Conservation (phyloP, 30 jellyfish, hydroid and myxozoan species). For the Hydractinia echinata region DNA sequence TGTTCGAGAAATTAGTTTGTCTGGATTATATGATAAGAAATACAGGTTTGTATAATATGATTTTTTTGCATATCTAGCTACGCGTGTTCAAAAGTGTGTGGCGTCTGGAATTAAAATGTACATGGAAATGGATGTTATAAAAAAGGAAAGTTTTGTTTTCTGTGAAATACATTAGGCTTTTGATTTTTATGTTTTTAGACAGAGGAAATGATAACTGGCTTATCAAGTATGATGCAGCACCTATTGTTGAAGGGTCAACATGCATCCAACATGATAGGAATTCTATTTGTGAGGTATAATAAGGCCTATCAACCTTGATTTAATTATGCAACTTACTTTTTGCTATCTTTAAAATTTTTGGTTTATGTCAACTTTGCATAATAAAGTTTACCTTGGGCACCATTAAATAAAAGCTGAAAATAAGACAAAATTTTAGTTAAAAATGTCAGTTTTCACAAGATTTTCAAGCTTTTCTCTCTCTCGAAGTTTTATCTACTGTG, state of each 20-base stretch:
- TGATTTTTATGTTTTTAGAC: conserved; percentile 34
- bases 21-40: conserved; percentile 89
- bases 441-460: background rate
- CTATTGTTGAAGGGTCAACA: conserved; percentile 74
- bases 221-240: conserved; percentile 71
- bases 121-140: background rate
- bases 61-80: background rate
- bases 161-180: background rate
- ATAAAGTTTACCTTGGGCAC: no score
- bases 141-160: background rate
- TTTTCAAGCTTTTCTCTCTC: background rate
- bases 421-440: no score
- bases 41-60: conserved; percentile 57
- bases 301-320: no score
- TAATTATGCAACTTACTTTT: no score
- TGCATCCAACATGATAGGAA: conserved; percentile 67
- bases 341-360: no score
- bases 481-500: background rate
- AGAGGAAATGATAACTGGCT: conserved; percentile 98
- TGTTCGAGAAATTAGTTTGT: conserved; percentile 76
- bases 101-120: background rate
- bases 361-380: no score
- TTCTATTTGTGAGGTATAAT: conserved; percentile 73
- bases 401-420: no score
- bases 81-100: background rate